These are phyloP conservation scores for Dendroctonus valens DNA, from an alignment of 1,140 invertebrate species.

Conservation along the genomic window DNA sequence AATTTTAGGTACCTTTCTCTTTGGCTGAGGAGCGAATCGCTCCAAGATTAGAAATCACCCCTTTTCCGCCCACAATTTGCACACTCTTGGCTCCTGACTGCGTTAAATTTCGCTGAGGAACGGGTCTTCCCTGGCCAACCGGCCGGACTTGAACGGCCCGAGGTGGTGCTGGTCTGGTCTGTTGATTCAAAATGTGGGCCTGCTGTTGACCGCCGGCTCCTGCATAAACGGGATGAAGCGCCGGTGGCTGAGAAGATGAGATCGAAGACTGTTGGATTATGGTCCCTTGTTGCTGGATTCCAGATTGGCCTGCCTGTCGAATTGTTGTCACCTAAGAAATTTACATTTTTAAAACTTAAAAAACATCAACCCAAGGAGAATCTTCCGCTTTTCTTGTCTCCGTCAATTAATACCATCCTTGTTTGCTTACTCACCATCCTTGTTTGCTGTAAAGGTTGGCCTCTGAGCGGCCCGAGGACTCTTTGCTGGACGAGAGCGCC, in stretches of 20 bases:
- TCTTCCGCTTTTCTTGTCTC: too few relatives aligned
- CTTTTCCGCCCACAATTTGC: conserved; percentile 13
- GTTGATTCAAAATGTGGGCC: conserved; percentile 14
- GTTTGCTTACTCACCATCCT: conserved; percentile 41
- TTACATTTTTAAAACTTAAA: neutral
- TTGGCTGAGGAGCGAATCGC: conserved; percentile 21
- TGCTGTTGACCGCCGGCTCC: conserved; percentile 6
- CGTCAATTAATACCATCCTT: conserved; percentile 1
- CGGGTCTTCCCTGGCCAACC: conserved; percentile 22
- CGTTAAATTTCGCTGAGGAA: conserved; percentile 12
- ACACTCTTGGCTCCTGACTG: conserved; percentile 17
- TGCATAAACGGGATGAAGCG: conserved; percentile 49
- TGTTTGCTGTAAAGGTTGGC: conserved; percentile 42
- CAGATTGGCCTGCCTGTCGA: conserved; percentile 3
- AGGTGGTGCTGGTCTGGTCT: conserved; percentile 34
- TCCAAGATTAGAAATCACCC: neutral
- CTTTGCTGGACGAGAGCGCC: conserved; percentile 53
- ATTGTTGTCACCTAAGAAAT: conserved; percentile 16
- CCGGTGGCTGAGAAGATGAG: conserved; percentile 48
- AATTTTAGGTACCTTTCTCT: conserved; percentile 23
- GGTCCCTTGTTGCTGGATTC: conserved; percentile 12
- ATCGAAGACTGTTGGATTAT: conserved; percentile 35
- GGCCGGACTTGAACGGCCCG: conserved; percentile 43
- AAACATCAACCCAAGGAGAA: neutral
- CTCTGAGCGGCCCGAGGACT: conserved; percentile 49